These are phyloP conservation scores for Aphodius sticticus DNA, from an alignment of 2,888 invertebrate species.

Conservation along the genomic window DNA sequence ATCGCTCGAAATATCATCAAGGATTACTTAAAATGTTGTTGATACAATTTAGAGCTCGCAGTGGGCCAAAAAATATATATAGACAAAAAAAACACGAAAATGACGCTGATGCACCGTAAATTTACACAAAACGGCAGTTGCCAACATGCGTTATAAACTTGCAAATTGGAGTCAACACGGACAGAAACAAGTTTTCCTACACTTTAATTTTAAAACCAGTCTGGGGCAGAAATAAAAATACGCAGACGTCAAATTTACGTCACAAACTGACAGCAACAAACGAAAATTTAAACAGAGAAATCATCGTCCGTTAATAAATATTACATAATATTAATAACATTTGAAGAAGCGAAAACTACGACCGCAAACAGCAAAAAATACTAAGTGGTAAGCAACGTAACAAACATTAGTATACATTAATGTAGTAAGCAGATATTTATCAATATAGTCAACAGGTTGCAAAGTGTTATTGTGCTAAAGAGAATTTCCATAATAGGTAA, in stretches of 20 bases:
- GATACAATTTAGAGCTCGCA: too few relatives aligned
- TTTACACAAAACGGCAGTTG: neutral
- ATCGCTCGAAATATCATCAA: too few relatives aligned
- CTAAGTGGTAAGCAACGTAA: too few relatives aligned
- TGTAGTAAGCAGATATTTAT: neutral
- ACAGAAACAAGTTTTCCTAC: conserved; percentile 4
- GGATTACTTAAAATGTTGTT: too few relatives aligned
- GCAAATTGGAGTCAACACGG: neutral
- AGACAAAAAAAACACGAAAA: neutral
- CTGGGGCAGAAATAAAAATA: neutral
- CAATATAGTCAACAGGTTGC: neutral
- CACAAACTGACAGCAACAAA: neutral
- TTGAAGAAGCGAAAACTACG: too few relatives aligned
- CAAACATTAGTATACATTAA: too few relatives aligned
- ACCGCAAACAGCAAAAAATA: too few relatives aligned
- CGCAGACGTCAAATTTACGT: conserved; percentile 4
- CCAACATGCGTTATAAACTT: neutral
- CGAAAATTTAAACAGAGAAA: neutral
- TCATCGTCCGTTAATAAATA: too few relatives aligned
- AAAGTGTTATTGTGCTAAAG: neutral
- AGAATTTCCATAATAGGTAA: neutral
- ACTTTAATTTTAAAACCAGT: neutral
- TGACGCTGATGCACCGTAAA: neutral
- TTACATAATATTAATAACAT: too few relatives aligned
- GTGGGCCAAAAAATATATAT: neutral